phyloP scores from a whole-genome alignment of 1,140 invertebrate species.

The Nylanderia fulva region DNA sequence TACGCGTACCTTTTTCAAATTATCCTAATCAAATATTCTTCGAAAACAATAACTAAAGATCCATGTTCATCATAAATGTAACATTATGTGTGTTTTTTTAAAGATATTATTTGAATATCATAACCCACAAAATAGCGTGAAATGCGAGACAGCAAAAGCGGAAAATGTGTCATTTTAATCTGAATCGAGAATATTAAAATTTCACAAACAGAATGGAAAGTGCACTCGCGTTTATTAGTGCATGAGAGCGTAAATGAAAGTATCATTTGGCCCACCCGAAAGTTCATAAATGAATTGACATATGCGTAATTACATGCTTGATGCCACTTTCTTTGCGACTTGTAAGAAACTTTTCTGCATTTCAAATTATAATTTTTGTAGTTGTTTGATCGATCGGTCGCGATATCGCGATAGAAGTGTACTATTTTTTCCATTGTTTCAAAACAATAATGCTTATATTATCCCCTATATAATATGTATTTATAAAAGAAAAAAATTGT shows the following conservation, averaged over 20 bases:
- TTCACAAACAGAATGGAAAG: slow-evolving; percentile 38
- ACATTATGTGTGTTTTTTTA: neutral
- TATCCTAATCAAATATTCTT: neutral
- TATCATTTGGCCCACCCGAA: slow-evolving; percentile 38
- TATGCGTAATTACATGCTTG: slow-evolving; percentile 42
- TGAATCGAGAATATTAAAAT: slow-evolving; percentile 49
- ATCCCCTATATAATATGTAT: neutral
- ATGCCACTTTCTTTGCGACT: slow-evolving; percentile 33
- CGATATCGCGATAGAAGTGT: neutral
- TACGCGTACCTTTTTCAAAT: neutral
- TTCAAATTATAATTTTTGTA: slow-evolving; percentile 57
- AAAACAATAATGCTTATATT: neutral
- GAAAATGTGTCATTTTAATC: slow-evolving; percentile 24
- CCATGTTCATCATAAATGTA: neutral
- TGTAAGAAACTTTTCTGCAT: slow-evolving; percentile 46
- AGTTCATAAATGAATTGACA: slow-evolving; percentile 60
- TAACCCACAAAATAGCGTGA: neutral
- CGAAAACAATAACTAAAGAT: neutral
- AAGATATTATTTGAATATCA: neutral
- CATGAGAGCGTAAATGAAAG: slow-evolving; percentile 45
- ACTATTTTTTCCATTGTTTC: neutral
- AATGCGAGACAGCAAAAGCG: neutral
- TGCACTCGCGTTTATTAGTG: slow-evolving; percentile 52
- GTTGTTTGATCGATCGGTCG: slow-evolving; percentile 42
- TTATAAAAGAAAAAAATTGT: neutral